phyloP scores from a whole-genome alignment of 2,888 invertebrate genomes.

The Drosophila anceps region DNA sequence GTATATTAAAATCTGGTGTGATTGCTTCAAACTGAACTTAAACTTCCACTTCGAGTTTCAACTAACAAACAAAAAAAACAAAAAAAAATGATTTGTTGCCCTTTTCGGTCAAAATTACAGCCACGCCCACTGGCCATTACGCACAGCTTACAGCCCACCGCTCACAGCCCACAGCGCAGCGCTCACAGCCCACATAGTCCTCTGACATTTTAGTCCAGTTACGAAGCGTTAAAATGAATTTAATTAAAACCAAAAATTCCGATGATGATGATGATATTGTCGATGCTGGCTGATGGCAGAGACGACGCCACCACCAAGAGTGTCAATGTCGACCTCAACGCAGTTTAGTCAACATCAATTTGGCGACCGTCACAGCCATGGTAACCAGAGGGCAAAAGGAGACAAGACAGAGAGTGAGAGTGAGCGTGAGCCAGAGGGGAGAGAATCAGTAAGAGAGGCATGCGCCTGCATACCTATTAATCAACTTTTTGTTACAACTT shows the following conservation, averaged over 20 bases:
- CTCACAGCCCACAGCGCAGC: background rate
- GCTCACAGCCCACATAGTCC: background rate
- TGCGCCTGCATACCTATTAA: slow-evolving; percentile 65
- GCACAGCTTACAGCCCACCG: background rate
- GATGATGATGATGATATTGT: slow-evolving; percentile 57
- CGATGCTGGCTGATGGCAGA: slow-evolving; percentile 41
- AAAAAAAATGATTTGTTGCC: slow-evolving; percentile 32
- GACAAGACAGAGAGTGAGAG: background rate
- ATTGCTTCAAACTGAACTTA: slow-evolving; percentile 9
- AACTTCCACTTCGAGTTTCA: slow-evolving; percentile 12
- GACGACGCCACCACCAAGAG: slow-evolving; percentile 39
- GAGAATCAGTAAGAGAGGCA: background rate
- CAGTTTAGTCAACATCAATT: slow-evolving; percentile 68
- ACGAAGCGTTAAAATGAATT: slow-evolving; percentile 65
- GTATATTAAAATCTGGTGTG: background rate
- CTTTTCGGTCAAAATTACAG: slow-evolving; percentile 5
- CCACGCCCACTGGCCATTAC: slow-evolving; percentile 19
- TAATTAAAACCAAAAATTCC: slow-evolving; percentile 71
- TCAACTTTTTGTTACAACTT: slow-evolving; percentile 74
- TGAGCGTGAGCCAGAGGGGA: background rate
- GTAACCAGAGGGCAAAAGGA: slow-evolving; percentile 17
- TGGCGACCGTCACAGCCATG: slow-evolving; percentile 24
- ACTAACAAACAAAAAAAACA: slow-evolving; percentile 12
- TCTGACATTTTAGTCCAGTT: slow-evolving; percentile 40
- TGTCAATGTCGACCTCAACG: slow-evolving; percentile 47